Percentiles rank a stretch among this genome's conserved stretches.
Evolutionary conservation across 1,140 invertebrate species (phyloP).

Genomic region (Chironomus tepperi): DNA sequence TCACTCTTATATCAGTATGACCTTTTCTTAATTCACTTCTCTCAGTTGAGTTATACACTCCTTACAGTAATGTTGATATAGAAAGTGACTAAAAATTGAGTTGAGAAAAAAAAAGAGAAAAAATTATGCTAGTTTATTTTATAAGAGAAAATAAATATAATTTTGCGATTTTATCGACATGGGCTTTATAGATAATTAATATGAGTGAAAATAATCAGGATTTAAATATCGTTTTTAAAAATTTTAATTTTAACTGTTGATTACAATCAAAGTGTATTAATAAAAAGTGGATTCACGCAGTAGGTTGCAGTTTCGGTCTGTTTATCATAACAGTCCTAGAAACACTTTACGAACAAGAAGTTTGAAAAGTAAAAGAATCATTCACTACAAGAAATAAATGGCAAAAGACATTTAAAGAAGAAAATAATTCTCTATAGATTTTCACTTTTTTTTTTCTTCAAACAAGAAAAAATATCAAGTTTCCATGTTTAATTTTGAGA

Average conservation of each 20-base stretch:
- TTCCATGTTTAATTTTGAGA: constrained; percentile 10
- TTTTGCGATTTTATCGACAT: too few relatives aligned
- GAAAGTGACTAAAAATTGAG: too few relatives aligned
- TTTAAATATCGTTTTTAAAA: not conserved
- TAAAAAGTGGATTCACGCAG: not conserved
- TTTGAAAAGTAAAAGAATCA: not conserved
- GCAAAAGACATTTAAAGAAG: too few relatives aligned
- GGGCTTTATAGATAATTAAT: not conserved
- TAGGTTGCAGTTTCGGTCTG: not conserved
- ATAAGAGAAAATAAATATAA: too few relatives aligned
- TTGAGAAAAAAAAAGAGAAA: too few relatives aligned
- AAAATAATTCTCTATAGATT: not conserved
- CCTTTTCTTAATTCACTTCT: not conserved
- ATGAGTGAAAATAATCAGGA: not conserved
- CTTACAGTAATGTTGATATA: not conserved
- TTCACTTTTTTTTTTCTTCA: constrained; percentile 5
- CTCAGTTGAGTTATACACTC: not conserved
- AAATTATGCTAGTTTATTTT: too few relatives aligned
- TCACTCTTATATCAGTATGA: not conserved
- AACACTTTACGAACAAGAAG: not conserved
- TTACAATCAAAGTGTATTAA: not conserved
- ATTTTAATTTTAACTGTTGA: constrained; percentile 4
- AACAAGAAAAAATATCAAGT: constrained; percentile 19
- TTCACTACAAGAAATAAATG: not conserved
- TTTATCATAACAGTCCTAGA: not conserved